These are phyloP conservation scores for Yponomeuta evonymella DNA, from an alignment of 2,888 invertebrate genomes.

Conservation along the genomic window DNA sequence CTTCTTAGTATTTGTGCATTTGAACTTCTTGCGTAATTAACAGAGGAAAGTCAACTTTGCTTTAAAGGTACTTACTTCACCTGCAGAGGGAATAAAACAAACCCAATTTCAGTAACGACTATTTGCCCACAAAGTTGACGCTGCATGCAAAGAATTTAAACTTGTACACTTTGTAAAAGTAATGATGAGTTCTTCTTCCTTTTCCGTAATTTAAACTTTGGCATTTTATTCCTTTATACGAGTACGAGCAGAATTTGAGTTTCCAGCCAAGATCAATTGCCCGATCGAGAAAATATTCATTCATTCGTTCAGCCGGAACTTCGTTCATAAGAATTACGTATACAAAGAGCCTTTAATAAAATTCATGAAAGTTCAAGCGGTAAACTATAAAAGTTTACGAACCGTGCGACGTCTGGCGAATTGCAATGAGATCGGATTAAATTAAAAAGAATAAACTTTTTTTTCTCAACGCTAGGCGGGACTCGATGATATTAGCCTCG, in stretches of 20 bases:
- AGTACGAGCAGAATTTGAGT: slow-evolving; percentile 13
- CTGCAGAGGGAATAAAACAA: slow-evolving; percentile 41
- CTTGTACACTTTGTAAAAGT: slow-evolving; percentile 21
- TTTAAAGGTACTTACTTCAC: background rate
- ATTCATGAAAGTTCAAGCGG: slow-evolving; percentile 53
- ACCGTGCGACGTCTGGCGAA: slow-evolving; percentile 41
- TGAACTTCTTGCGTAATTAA: background rate
- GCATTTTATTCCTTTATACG: background rate
- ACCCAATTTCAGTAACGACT: slow-evolving; percentile 55
- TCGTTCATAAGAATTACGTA: slow-evolving; percentile 49
- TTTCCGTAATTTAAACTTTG: background rate
- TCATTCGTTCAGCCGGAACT: slow-evolving; percentile 32
- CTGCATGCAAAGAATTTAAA: slow-evolving; percentile 43
- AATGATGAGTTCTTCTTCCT: slow-evolving; percentile 28
- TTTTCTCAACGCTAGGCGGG: slow-evolving; percentile 10
- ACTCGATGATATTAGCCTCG: slow-evolving; percentile 9
- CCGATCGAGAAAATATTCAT: slow-evolving; percentile 39
- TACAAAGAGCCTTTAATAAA: slow-evolving; percentile 54
- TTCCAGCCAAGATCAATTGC: slow-evolving; percentile 19
- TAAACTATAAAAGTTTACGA: slow-evolving; percentile 61
- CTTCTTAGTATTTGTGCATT: background rate
- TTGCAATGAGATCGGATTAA: slow-evolving; percentile 44
- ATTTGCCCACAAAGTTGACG: slow-evolving; percentile 37
- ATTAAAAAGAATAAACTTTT: slow-evolving; percentile 16
- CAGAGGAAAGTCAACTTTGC: background rate